phyloP scores from a whole-genome alignment of 2,113 vertebrate species.

The Mola mola region DNA sequence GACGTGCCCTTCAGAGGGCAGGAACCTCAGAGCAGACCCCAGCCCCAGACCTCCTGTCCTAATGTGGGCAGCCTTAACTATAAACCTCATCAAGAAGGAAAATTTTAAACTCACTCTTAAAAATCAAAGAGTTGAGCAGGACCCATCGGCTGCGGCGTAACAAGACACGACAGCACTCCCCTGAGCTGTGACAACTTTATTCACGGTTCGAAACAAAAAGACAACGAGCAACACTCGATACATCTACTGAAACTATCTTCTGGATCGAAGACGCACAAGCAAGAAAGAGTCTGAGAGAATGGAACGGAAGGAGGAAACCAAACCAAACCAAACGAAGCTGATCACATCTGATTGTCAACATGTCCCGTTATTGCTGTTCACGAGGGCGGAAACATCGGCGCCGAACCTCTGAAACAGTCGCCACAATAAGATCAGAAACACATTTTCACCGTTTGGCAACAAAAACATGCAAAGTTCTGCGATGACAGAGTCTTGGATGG shows the following conservation, averaged over 20 bases:
- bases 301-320: neutral
- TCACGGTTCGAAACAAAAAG: slow-evolving; percentile 29
- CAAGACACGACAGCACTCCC: slow-evolving; percentile 25
- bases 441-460: neutral
- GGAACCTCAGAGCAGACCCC: no score
- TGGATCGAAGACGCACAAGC: neutral
- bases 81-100: no score
- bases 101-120: no score
- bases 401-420: neutral
- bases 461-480: neutral
- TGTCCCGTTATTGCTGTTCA: slow-evolving; percentile 59
- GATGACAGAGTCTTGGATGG: neutral
- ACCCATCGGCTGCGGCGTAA: neutral
- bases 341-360: slow-evolving; percentile 58
- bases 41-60: no score
- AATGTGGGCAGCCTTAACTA: neutral
- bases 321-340: neutral
- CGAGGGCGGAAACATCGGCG: neutral
- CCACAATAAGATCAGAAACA: neutral
- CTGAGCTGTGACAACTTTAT: slow-evolving; percentile 68
- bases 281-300: neutral
- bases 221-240: slow-evolving; percentile 23
- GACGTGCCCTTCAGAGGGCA: no score
- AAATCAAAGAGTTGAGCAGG: no score
- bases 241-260: slow-evolving; percentile 12